phyloP scores from a whole-genome alignment of 2,797 vertebrate genomes.

The Stomatorhinus walkeri region DNA sequence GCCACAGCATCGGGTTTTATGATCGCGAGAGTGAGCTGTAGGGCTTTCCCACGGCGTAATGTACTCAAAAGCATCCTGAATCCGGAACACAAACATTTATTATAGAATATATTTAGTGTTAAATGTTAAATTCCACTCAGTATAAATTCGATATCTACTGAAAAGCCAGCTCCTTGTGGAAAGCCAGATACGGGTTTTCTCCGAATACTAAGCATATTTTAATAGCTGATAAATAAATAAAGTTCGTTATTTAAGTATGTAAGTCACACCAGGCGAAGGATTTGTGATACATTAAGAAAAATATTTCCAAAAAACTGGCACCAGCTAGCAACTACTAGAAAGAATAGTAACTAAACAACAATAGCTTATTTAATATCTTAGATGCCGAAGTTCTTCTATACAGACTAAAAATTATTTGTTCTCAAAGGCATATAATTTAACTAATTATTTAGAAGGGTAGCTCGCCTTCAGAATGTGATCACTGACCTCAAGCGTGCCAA shows the following conservation, averaged over 20 bases:
- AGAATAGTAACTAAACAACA: background rate
- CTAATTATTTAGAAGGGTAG: background rate
- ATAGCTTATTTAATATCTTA: background rate
- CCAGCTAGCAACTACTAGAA: background rate
- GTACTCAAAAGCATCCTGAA: constrained; percentile 39
- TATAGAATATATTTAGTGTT: background rate
- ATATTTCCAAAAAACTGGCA: background rate
- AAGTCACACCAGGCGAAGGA: background rate
- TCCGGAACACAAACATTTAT: background rate
- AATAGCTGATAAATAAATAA: background rate
- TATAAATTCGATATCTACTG: background rate
- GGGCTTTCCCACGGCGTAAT: constrained; percentile 50
- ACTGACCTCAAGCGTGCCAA: background rate
- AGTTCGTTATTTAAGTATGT: background rate
- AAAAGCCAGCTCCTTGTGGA: background rate
- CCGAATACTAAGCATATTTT: background rate
- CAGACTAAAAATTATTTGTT: background rate
- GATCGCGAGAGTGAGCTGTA: constrained; percentile 86
- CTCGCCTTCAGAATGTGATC: background rate
- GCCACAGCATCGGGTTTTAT: constrained; percentile 86
- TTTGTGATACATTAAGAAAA: background rate
- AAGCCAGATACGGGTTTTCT: background rate
- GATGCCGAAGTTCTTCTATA: background rate
- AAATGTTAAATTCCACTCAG: background rate
- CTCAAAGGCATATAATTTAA: background rate